Conservation (phyloP, 2,797 vertebrate genomes). For the Lateolabrax maculatus region DNA sequence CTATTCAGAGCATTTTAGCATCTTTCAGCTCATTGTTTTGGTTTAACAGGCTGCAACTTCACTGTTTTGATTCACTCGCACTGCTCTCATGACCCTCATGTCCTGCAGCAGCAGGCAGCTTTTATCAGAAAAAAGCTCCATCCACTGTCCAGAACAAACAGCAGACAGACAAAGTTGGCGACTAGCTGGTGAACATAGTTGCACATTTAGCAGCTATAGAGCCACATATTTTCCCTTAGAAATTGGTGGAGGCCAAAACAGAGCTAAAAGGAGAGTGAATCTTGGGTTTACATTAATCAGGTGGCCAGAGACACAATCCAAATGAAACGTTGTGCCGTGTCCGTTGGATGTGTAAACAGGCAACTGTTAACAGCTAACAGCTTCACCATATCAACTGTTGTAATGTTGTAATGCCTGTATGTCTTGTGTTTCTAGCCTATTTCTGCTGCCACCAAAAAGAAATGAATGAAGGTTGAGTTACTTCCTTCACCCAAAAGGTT, state of each 20-base stretch:
- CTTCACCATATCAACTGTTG: background rate
- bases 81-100: background rate
- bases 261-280: background rate
- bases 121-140: background rate
- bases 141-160: background rate
- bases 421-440: background rate
- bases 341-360: background rate
- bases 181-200: background rate
- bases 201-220: background rate
- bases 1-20: background rate
- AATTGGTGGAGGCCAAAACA: background rate
- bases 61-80: background rate
- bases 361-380: background rate
- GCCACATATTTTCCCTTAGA: background rate
- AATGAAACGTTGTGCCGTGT: too few species aligned
- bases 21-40: background rate
- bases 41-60: background rate
- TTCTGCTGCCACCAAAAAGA: background rate
- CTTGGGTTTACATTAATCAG: background rate
- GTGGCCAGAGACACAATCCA: background rate
- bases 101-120: background rate
- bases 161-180: background rate
- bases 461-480: background rate
- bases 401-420: background rate
- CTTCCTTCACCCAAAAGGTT: background rate